Evolutionary conservation across 2,888 invertebrate genomes (phyloP).

Genomic region (Spilosoma lubricipeda): DNA sequence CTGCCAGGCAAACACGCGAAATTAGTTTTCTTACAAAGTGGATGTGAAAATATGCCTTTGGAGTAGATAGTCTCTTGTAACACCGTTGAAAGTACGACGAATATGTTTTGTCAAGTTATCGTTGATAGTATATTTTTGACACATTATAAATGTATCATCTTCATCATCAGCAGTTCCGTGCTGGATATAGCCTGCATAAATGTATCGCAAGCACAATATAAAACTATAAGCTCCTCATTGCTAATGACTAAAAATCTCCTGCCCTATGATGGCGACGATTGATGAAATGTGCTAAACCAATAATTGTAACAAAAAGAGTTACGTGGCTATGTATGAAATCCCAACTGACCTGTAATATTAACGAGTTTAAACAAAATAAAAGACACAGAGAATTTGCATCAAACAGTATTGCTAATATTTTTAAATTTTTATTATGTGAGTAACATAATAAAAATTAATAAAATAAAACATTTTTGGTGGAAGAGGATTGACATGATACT

Average conservation of each 20-base stretch:
- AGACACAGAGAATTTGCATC: background rate
- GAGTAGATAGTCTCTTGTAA: slow-evolving; percentile 54
- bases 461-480: background rate
- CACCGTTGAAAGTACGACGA: slow-evolving; percentile 50
- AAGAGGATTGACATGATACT: background rate
- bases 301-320: background rate
- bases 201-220: background rate
- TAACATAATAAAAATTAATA: too few species aligned
- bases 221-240: background rate
- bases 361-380: background rate
- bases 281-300: background rate
- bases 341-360: background rate
- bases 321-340: background rate
- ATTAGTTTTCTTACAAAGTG: slow-evolving; percentile 69
- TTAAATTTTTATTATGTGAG: too few species aligned
- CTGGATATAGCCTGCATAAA: background rate
- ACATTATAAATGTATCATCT: too few species aligned
- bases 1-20: slow-evolving; percentile 63
- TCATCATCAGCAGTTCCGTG: too few species aligned
- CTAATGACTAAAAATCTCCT: background rate
- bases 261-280: background rate
- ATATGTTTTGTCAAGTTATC: slow-evolving; percentile 37
- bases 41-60: slow-evolving; percentile 54
- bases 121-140: background rate
- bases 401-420: background rate